Conservation (phyloP, 2,888 invertebrate genomes). For the Polymixis flavicincta region DNA sequence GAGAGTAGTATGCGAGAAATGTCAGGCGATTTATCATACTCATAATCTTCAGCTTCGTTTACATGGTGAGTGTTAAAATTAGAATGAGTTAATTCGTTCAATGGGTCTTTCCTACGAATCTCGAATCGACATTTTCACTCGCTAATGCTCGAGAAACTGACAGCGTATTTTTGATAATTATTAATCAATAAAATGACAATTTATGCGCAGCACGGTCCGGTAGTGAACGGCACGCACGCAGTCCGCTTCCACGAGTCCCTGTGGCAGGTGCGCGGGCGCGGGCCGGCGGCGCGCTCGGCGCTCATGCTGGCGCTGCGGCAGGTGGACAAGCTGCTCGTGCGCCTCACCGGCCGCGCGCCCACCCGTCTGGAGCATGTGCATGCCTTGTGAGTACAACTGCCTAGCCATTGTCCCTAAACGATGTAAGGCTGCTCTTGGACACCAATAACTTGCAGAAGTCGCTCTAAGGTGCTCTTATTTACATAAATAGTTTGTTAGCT, state of each 20-base stretch:
- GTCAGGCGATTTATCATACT: neutral
- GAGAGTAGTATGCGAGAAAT: neutral
- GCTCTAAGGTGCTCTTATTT: neutral
- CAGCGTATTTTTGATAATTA: no score
- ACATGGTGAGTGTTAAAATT: neutral
- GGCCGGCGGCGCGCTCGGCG: conserved; percentile 91
- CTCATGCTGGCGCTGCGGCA: conserved; percentile 98
- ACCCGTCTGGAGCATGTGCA: conserved; percentile 74
- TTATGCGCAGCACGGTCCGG: conserved; percentile 80
- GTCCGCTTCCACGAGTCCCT: conserved; percentile 94
- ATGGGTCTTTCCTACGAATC: no score
- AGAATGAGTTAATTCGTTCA: no score
- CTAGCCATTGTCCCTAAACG: neutral
- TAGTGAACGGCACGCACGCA: conserved; percentile 88
- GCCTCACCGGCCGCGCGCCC: conserved; percentile 89
- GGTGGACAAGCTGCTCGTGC: conserved; percentile 94
- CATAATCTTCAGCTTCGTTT: neutral
- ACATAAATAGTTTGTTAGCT: no score
- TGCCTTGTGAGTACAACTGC: conserved; percentile 76
- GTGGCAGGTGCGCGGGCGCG: conserved; percentile 91
- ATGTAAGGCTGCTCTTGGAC: neutral
- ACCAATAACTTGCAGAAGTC: neutral
- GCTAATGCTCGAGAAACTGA: no score
- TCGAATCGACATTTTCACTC: no score
- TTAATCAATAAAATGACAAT: neutral